phyloP scores from a whole-genome alignment of 2,888 invertebrate species.

The Amblyjoppa fuscipennis region DNA sequence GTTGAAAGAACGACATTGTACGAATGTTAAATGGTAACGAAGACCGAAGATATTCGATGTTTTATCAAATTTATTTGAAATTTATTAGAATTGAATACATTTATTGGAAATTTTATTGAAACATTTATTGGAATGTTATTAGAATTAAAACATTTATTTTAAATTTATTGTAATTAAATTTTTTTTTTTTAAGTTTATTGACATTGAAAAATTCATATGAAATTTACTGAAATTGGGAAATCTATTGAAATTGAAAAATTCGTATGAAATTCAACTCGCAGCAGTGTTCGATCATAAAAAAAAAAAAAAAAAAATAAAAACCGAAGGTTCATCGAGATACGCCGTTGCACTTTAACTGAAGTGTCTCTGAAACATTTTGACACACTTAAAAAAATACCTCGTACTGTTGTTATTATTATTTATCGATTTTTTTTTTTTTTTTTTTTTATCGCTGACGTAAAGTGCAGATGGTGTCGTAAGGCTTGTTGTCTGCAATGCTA shows the following conservation, averaged over 20 bases:
- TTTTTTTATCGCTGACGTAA: neutral
- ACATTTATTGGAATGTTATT: no score
- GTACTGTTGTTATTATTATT: slow-evolving; percentile 21
- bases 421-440: neutral
- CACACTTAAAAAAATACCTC: slow-evolving; percentile 38
- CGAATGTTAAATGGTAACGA: neutral
- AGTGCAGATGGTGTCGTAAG: neutral
- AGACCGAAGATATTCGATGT: neutral
- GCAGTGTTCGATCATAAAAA: neutral
- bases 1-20: neutral
- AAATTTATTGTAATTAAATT: no score
- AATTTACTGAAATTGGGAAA: no score
- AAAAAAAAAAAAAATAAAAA: neutral
- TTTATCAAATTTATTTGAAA: neutral
- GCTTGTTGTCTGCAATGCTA: slow-evolving; percentile 1
- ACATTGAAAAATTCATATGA: no score
- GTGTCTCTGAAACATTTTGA: slow-evolving; percentile 58
- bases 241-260: neutral
- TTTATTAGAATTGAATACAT: no score
- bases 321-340: neutral
- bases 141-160: no score
- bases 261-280: neutral
- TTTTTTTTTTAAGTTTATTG: no score
- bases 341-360: slow-evolving; percentile 8
- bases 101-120: no score